Evolutionary conservation across 1,140 invertebrate genomes (phyloP), one percentile per base, ranked within the genome.

Genomic region (Panulirus ornatus): DNA sequence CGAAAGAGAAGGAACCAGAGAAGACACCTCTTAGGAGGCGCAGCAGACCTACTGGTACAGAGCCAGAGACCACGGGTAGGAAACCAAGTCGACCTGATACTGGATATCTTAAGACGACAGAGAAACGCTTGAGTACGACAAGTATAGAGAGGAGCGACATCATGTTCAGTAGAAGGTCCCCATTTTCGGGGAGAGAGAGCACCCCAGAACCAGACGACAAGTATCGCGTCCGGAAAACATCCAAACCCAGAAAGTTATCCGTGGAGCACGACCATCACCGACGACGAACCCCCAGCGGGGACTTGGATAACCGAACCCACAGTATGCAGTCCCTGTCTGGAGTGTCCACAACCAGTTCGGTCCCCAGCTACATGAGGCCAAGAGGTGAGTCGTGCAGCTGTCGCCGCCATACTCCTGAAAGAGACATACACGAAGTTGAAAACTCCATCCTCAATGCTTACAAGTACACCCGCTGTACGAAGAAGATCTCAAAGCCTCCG

Each of bases 381-480:
- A 42, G 79, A 36, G 84, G 91, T 1, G 85, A 91, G 19, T 84
- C 91, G 11, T 84, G 85, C 76, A 58, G 63, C 40, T 88, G 85
- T 22, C 84, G 85, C n/a, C 78, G 91, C 40, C 84, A 88, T 42
- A 91, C 91, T 14, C 91, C 91, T 19, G 91, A 91, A 44, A 71
- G 91, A 36, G 91, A 91, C 44, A 75, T 84, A 11, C 38, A 78
- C 19, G 85, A 84, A n/a, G 54, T 91, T 22, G 91, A 91, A 42
- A 82, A 88, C 16, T 19, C 79, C 5, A 70, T 91, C 5, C 85
- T 88, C 2, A 75, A 91, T 76, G 79, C 91, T 47, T 91, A 91
- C 63, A 30, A 88, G 34, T 91, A 91, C 81, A 91, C 85, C 14
- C 78, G 91, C 8, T 91, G 91, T 54, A 91, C 91, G 9, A 91